Evolutionary conservation across 2,797 vertebrate genomes (phyloP).

Genomic region (Dermochelys coriacea): DNA sequence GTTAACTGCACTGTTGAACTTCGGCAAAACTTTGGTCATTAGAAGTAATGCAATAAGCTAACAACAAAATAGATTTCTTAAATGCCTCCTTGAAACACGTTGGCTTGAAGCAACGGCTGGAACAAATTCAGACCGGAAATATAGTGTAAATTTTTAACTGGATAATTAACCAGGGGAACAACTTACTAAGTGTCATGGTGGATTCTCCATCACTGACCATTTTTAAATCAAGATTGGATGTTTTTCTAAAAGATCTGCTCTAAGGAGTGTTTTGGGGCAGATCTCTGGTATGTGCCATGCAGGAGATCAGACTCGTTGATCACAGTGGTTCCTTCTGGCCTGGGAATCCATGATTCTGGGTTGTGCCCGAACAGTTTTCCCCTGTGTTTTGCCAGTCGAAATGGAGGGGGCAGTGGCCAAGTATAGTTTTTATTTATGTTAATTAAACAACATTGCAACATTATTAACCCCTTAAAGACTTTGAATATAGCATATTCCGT

Average conservation of each 20-base stretch:
- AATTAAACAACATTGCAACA: constrained; percentile 7
- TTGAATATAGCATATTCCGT: background rate
- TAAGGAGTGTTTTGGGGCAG: background rate
- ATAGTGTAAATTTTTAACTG: background rate
- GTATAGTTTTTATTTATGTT: constrained; percentile 49
- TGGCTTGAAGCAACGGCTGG: background rate
- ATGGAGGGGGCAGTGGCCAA: background rate
- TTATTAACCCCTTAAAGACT: constrained; percentile 25
- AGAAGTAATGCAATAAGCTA: background rate
- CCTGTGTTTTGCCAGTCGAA: background rate
- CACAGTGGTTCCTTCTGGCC: background rate
- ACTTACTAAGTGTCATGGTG: background rate
- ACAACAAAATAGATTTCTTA: background rate
- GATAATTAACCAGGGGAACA: background rate
- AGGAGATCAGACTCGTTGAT: background rate
- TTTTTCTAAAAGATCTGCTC: background rate
- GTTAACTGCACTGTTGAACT: constrained; percentile 32
- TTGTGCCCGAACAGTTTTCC: fast-evolving
- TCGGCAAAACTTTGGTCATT: constrained; percentile 30
- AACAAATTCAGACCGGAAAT: background rate
- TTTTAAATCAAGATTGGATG: background rate
- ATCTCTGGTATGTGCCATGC: background rate
- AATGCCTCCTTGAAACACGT: background rate
- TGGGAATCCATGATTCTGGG: fast-evolving
- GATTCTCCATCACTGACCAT: background rate